A percentile compares a stretch with the other conserved stretches of the same genome.
Evolutionary conservation across 2,113 vertebrate species (phyloP).

Genomic region (Ophthalmotilapia sp.): DNA sequence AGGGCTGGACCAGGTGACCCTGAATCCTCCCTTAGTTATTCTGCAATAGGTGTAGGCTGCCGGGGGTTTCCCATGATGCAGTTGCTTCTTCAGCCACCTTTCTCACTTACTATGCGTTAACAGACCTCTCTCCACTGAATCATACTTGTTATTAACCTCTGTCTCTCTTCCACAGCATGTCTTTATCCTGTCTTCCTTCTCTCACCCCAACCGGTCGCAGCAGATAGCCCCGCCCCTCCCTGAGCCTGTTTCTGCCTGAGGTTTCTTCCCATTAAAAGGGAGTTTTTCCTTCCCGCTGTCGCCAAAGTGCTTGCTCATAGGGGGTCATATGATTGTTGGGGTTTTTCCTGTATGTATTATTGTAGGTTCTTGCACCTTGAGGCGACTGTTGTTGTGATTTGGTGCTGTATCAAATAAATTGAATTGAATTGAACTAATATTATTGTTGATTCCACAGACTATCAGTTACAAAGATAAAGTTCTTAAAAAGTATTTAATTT

Average conservation of each 20-base stretch:
- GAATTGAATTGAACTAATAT: neutral
- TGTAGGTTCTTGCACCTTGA: neutral
- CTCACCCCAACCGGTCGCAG: accelerated
- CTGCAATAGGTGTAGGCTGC: no score
- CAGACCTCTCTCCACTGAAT: no score
- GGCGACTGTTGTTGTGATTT: neutral
- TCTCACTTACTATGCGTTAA: neutral
- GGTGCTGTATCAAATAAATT: neutral
- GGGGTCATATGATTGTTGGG: neutral
- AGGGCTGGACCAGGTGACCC: no score
- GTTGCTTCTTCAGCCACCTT: neutral
- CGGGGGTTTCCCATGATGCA: no score
- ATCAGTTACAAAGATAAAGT: neutral
- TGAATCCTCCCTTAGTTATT: no score
- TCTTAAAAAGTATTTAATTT: neutral
- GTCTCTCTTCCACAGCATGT: no score
- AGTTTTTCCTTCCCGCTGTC: neutral
- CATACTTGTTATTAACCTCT: no score
- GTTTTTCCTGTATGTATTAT: accelerated
- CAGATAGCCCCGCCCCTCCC: accelerated
- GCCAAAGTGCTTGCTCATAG: neutral
- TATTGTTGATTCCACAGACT: neutral
- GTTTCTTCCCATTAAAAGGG: neutral
- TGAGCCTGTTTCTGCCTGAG: accelerated
- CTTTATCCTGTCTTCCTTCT: no score